Percentiles rank a stretch among this genome's conserved stretches.
Conservation (phyloP, 2,113 vertebrate genomes). For the Callospermophilus lateralis region DNA sequence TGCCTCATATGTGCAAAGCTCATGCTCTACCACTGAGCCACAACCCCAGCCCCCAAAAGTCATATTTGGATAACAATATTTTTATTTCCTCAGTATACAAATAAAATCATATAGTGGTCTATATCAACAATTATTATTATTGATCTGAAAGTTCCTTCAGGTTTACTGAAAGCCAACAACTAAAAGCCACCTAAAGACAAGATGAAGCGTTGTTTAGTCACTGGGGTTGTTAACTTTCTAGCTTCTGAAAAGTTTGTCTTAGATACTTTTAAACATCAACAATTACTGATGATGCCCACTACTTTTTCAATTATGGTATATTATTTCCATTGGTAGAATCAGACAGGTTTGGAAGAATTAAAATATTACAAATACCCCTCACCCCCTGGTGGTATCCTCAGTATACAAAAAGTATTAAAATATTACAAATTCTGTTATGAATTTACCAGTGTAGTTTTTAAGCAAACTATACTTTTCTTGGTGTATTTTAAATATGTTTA, state of each 20-base stretch:
- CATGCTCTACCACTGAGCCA: too few species aligned
- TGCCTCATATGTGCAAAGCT: too few species aligned
- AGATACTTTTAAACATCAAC: not conserved
- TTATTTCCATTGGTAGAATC: not conserved
- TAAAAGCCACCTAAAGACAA: not conserved
- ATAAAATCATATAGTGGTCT: not conserved
- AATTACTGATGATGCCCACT: not conserved
- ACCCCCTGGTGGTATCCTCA: too few species aligned
- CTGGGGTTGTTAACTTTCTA: not conserved
- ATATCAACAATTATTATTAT: slow-evolving; percentile 11
- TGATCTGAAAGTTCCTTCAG: not conserved
- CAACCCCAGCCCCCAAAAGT: not conserved
- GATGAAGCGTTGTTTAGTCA: not conserved
- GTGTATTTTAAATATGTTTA: not conserved
- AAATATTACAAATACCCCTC: too few species aligned
- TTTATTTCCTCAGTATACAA: not conserved
- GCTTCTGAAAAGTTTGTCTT: not conserved
- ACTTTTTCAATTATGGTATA: not conserved
- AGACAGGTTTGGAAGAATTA: not conserved
- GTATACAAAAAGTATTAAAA: not conserved
- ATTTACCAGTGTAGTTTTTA: not conserved
- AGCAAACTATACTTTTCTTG: not conserved
- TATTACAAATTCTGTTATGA: not conserved
- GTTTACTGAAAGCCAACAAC: not conserved
- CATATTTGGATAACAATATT: not conserved